phyloP scores from a whole-genome alignment of 2,113 vertebrate species.

The Labeo rohita region DNA sequence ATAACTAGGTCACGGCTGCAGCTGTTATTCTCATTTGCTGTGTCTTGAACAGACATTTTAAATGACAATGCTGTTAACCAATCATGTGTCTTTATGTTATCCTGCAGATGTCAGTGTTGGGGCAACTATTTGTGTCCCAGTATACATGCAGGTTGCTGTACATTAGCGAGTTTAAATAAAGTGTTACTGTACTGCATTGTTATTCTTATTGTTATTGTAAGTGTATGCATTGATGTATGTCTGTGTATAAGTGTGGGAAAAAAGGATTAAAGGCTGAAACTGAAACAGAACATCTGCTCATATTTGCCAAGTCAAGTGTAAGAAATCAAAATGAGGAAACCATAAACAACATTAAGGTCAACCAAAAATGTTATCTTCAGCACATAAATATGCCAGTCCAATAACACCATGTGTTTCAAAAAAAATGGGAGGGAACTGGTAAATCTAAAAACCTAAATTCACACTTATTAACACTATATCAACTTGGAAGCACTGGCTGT shows the following conservation, averaged over 20 bases:
- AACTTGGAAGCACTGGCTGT: background rate
- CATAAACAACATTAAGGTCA: background rate
- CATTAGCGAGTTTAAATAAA: background rate
- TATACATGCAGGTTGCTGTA: background rate
- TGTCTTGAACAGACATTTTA: background rate
- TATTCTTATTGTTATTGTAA: no score
- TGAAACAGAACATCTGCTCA: background rate
- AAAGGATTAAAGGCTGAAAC: background rate
- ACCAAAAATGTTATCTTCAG: background rate
- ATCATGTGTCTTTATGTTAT: constrained; percentile 27
- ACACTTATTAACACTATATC: background rate
- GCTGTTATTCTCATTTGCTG: constrained; percentile 39
- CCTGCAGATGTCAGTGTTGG: constrained; percentile 22
- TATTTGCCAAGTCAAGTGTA: constrained; percentile 2
- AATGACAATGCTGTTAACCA: constrained; percentile 44
- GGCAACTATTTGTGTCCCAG: background rate
- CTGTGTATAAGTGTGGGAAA: background rate
- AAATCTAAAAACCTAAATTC: background rate
- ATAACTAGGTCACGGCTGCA: constrained; percentile 51
- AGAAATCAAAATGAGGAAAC: background rate
- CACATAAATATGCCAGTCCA: background rate
- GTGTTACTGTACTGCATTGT: background rate
- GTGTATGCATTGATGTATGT: background rate
- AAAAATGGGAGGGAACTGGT: background rate
- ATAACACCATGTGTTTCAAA: background rate